phyloP scores from a whole-genome alignment of 2,113 vertebrate genomes.

The Tretioscincus oriximinensis region DNA sequence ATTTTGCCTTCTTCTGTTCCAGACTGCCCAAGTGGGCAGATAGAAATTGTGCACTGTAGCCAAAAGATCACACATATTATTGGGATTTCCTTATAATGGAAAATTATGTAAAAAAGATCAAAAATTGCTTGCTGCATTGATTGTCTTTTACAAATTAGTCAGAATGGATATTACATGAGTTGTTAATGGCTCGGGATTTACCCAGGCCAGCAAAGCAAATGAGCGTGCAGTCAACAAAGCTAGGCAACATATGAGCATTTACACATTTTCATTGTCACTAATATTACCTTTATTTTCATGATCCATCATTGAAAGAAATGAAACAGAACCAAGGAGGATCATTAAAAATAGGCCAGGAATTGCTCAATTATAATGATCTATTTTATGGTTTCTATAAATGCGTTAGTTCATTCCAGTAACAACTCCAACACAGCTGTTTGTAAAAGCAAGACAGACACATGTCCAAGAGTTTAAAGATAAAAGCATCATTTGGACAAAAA shows the following conservation, averaged over 20 bases:
- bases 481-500: conserved; percentile 24
- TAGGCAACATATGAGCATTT: background rate
- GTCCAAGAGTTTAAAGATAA: conserved; percentile 2
- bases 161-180: conserved; percentile 13
- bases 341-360: background rate
- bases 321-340: background rate
- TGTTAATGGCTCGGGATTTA: background rate
- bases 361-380: background rate
- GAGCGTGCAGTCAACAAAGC: background rate
- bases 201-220: background rate
- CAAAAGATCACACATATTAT: too few relatives aligned
- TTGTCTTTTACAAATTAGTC: background rate
- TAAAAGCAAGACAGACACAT: background rate
- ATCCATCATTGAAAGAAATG: background rate
- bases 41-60: too few relatives aligned
- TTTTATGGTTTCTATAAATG: background rate
- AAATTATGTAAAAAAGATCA: background rate
- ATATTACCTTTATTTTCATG: background rate
- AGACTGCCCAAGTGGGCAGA: too few relatives aligned
- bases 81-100: background rate
- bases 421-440: background rate
- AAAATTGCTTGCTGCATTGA: background rate
- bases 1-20: too few relatives aligned
- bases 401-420: background rate
- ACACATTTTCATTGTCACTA: conserved; percentile 7